Conservation (phyloP, 2,113 vertebrate genomes). For the Anser brachyrhynchus region DNA sequence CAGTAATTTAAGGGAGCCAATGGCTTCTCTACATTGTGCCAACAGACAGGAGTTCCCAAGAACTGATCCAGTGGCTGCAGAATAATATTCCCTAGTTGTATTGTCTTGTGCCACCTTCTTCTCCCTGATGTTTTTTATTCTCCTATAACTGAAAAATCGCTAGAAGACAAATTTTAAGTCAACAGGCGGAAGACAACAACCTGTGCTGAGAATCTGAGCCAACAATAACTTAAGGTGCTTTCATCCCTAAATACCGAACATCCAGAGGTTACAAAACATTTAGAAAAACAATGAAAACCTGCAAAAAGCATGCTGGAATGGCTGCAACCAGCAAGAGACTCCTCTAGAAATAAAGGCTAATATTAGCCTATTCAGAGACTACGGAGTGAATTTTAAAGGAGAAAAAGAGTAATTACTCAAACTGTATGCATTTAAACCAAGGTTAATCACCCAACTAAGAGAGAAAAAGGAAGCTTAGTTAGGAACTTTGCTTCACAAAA, state of each 20-base stretch:
- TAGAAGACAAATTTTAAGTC: neutral
- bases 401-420: neutral
- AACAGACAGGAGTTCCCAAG: neutral
- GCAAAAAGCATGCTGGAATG: neutral
- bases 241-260: neutral
- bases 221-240: neutral
- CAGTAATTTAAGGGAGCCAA: neutral
- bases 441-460: neutral
- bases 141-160: neutral
- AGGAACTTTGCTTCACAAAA: neutral
- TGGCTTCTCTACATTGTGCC: neutral
- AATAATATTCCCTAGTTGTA: rapidly evolving
- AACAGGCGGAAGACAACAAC: neutral
- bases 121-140: neutral
- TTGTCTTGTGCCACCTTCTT: neutral
- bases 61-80: neutral
- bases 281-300: neutral
- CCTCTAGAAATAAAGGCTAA: neutral
- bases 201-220: neutral
- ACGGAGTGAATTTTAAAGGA: neutral
- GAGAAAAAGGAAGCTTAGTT: neutral
- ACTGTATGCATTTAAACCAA: neutral
- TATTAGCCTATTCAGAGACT: neutral
- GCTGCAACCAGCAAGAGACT: neutral
- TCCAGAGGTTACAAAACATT: neutral